Evolutionary conservation across 2,797 vertebrate species (phyloP).

Genomic region (Meda fulgida): DNA sequence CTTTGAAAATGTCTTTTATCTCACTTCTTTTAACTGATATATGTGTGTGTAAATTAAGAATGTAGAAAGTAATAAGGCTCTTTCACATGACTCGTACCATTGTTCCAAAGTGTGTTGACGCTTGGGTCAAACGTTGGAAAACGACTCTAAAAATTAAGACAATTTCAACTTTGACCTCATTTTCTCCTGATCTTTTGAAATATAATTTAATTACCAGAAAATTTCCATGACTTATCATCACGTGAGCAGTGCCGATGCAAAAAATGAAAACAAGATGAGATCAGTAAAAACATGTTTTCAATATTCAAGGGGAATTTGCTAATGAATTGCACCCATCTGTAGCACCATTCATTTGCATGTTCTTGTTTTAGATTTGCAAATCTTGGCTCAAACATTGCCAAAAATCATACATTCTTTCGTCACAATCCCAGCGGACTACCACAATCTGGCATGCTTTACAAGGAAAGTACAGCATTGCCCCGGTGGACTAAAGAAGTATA

Average conservation of each 20-base stretch:
- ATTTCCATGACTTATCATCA: not conserved
- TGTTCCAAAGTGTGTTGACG: not conserved
- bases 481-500: not conserved
- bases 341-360: not conserved
- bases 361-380: not conserved
- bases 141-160: not conserved
- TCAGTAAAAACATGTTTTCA: not conserved
- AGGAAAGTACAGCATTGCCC: not conserved
- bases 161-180: not conserved
- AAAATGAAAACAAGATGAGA: not conserved
- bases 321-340: not conserved
- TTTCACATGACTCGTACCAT: constrained; percentile 33
- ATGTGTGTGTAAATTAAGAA: constrained; percentile 21
- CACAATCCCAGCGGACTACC: not conserved
- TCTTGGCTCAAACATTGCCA: not conserved
- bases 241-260: not conserved
- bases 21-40: constrained; percentile 33
- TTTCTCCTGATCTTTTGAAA: not conserved
- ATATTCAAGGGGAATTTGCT: not conserved
- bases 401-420: not conserved
- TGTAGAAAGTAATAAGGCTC: constrained; percentile 8
- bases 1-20: constrained; percentile 32
- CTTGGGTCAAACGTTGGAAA: not conserved
- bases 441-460: not conserved
- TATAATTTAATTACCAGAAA: not conserved